Conservation (phyloP, 2,888 invertebrate species). For the Perizoma affinitatum region DNA sequence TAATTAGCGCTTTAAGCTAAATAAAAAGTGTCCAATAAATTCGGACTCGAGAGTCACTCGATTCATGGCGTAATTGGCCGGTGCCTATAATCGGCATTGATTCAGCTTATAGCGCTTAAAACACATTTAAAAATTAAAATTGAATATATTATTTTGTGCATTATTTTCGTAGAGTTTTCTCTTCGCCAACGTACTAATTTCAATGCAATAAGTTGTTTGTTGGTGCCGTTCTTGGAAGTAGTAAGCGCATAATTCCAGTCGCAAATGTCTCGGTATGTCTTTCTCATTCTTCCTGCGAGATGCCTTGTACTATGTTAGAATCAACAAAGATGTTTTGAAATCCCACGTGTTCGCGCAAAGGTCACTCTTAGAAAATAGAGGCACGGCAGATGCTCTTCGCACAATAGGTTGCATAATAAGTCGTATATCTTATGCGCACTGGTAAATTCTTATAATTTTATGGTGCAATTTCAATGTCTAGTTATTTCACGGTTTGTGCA, state of each 20-base stretch:
- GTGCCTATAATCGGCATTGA: too few species aligned
- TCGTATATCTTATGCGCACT: slow-evolving; percentile 42
- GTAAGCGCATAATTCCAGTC: slow-evolving; percentile 4
- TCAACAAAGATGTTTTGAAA: slow-evolving; percentile 50
- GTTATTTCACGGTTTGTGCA: slow-evolving; percentile 31
- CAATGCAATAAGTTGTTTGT: too few species aligned
- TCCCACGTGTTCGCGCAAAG: slow-evolving; percentile 69
- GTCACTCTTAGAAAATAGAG: slow-evolving; percentile 68
- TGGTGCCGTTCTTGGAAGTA: neutral
- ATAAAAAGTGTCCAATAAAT: too few species aligned
- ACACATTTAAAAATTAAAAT: too few species aligned
- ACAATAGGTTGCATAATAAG: slow-evolving; percentile 60
- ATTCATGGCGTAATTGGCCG: too few species aligned
- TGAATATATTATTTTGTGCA: too few species aligned
- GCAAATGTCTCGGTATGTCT: slow-evolving; percentile 3
- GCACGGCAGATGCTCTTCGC: slow-evolving; percentile 65
- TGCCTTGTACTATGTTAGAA: neutral
- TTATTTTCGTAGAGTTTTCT: too few species aligned
- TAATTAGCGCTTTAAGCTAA: too few species aligned
- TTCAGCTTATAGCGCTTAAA: too few species aligned
- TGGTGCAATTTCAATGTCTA: slow-evolving; percentile 12
- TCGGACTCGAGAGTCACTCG: too few species aligned
- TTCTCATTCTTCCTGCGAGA: slow-evolving; percentile 4
- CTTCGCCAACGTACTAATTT: too few species aligned
- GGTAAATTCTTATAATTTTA: slow-evolving; percentile 25